phyloP scores from a whole-genome alignment of 2,797 vertebrate genomes.

The Syngnathus rostellatus region DNA sequence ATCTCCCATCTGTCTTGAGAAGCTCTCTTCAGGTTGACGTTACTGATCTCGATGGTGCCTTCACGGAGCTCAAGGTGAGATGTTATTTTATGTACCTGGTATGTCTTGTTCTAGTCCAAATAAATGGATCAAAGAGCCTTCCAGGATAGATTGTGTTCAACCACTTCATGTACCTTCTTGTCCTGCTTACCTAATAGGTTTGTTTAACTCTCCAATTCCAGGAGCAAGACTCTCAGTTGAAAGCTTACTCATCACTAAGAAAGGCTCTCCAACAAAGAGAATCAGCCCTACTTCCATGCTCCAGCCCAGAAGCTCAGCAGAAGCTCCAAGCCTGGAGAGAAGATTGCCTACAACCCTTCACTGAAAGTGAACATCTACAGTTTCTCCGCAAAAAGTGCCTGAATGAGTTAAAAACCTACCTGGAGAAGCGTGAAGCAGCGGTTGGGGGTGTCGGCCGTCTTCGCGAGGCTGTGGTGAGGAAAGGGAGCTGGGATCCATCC shows the following conservation, averaged over 20 bases:
- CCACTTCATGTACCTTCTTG: not conserved
- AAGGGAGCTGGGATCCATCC: slow-evolving; percentile 75
- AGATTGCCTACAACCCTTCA: slow-evolving; percentile 81
- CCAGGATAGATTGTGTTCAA: not conserved
- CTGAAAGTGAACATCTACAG: slow-evolving; percentile 75
- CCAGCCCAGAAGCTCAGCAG: slow-evolving; percentile 70
- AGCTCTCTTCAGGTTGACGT: slow-evolving; percentile 76
- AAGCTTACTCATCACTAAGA: slow-evolving; percentile 60
- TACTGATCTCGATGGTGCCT: slow-evolving; percentile 66
- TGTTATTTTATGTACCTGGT: slow-evolving; percentile 4
- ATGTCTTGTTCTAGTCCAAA: too few relatives aligned
- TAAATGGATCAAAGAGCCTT: not conserved
- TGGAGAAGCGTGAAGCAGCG: slow-evolving; percentile 58
- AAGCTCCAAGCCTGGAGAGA: slow-evolving; percentile 74
- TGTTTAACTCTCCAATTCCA: slow-evolving; percentile 47
- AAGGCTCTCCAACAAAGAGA: slow-evolving; percentile 69
- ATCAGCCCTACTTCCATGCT: slow-evolving; percentile 64
- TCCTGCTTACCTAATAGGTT: slow-evolving; percentile 14
- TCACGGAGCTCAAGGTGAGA: slow-evolving; percentile 77
- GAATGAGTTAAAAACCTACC: slow-evolving; percentile 68
- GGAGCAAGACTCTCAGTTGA: slow-evolving; percentile 72
- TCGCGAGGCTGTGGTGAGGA: slow-evolving; percentile 73
- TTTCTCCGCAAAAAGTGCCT: slow-evolving; percentile 71
- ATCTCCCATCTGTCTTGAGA: slow-evolving; percentile 78
- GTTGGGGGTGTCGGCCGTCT: slow-evolving; percentile 60